Evolutionary conservation across 1,140 invertebrate genomes (phyloP).

Genomic region (Rhagoletis zephyria): DNA sequence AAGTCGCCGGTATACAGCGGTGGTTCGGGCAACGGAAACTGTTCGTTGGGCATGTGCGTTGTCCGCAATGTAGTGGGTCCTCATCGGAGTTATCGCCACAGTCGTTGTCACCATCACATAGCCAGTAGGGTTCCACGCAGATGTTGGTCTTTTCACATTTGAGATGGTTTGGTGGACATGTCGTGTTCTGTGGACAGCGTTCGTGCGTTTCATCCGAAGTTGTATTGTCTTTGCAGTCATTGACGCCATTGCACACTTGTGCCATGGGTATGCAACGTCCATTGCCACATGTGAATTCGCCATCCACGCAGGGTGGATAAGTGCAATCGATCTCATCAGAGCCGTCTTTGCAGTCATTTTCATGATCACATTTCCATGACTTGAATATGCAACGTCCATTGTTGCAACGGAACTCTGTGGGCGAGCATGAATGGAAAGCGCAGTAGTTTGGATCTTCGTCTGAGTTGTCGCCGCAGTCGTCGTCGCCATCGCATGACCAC

Average conservation of each 20-base stretch:
- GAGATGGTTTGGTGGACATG: slow-evolving; percentile 88
- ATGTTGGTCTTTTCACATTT: slow-evolving; percentile 95
- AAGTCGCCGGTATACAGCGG: slow-evolving; percentile 90
- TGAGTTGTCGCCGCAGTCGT: slow-evolving; percentile 93
- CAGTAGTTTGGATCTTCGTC: slow-evolving; percentile 96
- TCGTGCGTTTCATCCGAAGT: slow-evolving; percentile 93
- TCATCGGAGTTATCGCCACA: slow-evolving; percentile 97
- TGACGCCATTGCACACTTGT: slow-evolving; percentile 93
- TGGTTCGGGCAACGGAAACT: slow-evolving; percentile 92
- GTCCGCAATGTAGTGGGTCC: slow-evolving; percentile 89
- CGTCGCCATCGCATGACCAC: slow-evolving; percentile 95
- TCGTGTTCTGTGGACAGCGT: slow-evolving; percentile 87
- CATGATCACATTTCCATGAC: slow-evolving; percentile 94
- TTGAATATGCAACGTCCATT: slow-evolving; percentile 96
- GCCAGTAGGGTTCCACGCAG: slow-evolving; percentile 94
- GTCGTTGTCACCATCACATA: slow-evolving; percentile 94
- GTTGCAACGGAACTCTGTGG: slow-evolving; percentile 93
- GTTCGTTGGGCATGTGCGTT: slow-evolving; percentile 90
- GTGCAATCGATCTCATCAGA: slow-evolving; percentile 93
- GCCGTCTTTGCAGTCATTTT: slow-evolving; percentile 94
- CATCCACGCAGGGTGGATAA: slow-evolving; percentile 90
- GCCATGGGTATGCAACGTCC: slow-evolving; percentile 88
- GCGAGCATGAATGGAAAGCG: slow-evolving; percentile 92
- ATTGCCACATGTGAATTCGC: slow-evolving; percentile 95
- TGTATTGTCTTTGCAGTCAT: slow-evolving; percentile 93